Conservation (phyloP, 1,140 invertebrate genomes). For the Ostrea edulis region DNA sequence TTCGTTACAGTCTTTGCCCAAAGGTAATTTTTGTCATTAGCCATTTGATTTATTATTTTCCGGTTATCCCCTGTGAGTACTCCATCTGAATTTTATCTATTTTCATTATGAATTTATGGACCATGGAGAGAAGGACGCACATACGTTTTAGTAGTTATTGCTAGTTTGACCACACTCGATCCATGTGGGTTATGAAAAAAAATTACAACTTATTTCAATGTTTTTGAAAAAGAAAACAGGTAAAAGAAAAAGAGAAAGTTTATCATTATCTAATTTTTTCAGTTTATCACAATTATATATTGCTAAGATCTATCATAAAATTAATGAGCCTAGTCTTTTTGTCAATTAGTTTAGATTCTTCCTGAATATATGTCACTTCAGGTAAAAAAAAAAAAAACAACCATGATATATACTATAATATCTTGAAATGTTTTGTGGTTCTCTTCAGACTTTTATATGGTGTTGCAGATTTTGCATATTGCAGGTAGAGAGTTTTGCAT, state of each 20-base stretch:
- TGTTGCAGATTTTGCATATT: no score
- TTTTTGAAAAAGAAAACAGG: not conserved
- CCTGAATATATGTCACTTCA: not conserved
- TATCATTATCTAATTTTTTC: not conserved
- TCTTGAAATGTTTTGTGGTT: no score
- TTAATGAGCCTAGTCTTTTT: not conserved
- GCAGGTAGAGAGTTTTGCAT: no score
- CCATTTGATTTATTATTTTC: constrained; percentile 38
- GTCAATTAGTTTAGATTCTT: not conserved
- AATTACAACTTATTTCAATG: no score
- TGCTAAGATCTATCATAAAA: not conserved
- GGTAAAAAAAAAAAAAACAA: not conserved
- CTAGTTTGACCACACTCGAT: not conserved
- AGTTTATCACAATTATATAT: not conserved
- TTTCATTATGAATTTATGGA: constrained; percentile 11
- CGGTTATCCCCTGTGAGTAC: not conserved
- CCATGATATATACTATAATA: no score
- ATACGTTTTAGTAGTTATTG: not conserved
- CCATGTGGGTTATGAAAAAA: not conserved
- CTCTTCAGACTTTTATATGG: no score
- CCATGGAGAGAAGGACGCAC: not conserved
- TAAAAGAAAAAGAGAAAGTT: not conserved
- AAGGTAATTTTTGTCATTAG: constrained; percentile 24
- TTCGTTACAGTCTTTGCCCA: not conserved
- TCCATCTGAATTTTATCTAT: constrained; percentile 12